phyloP scores from a whole-genome alignment of 2,797 vertebrate species.

The Coccyzus lansbergi region DNA sequence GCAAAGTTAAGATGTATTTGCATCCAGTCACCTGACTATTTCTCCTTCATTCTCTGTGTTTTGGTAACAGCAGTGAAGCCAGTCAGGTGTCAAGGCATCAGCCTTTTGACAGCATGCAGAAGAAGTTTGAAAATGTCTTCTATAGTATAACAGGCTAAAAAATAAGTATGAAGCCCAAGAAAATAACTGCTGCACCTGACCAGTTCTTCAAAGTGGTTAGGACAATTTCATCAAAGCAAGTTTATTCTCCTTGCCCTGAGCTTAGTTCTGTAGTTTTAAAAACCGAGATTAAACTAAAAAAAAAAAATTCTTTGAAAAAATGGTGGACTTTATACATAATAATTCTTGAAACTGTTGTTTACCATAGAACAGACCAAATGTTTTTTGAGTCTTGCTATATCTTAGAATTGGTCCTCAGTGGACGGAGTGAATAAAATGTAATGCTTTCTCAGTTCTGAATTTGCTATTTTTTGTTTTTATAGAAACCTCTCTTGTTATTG shows the following conservation, averaged over 20 bases:
- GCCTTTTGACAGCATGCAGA: background rate
- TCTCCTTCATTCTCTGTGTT: background rate
- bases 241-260: background rate
- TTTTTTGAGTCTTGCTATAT: background rate
- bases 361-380: background rate
- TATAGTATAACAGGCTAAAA: background rate
- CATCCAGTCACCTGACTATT: background rate
- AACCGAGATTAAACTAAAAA: background rate
- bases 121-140: background rate
- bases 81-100: background rate
- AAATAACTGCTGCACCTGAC: background rate
- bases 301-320: background rate
- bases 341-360: background rate
- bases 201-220: background rate
- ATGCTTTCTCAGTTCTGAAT: background rate
- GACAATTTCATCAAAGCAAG: background rate
- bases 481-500: background rate
- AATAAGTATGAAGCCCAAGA: background rate
- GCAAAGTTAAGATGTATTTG: background rate
- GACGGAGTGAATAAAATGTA: background rate
- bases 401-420: background rate
- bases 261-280: background rate
- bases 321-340: background rate
- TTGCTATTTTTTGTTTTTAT: background rate
- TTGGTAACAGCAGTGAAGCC: background rate